Base-by-base conservation (phyloP, 2,113 vertebrate genomes). In the Lycocorax pyrrhopterus region DNA sequence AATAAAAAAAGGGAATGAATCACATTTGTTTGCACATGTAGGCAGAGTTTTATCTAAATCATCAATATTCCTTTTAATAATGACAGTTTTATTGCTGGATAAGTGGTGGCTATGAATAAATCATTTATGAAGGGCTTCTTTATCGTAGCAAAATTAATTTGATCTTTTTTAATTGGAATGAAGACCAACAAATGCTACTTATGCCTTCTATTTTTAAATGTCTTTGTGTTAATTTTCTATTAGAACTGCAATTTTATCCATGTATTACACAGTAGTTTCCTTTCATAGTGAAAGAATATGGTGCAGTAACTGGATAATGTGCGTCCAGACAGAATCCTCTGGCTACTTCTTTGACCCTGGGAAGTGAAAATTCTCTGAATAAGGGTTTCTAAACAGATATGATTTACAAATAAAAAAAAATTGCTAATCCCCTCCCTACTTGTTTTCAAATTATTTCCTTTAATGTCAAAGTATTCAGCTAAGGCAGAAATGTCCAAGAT, bases 1-100 rank as follows among this genome's bases (percentile, higher is more conserved):
- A 91, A 90, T 87, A 47, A 10, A 10, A 58, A 46, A 60, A 51
- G 17, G 13, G 30, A 68, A 82, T 73, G 1, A 73, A 93, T 68
- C 29, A 35, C 13, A 90, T 94, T 84, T 92, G 30, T 88, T 94
- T 94, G 72, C n/a, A 82, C 77, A 91, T 49, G 18, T 75, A 88
- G 77, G 86, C 73, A 93, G 73, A 66, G 55, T 80, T 92, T 44
- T 69, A 78, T 87, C 81, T 44, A 67, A 84, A 30, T 90, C 84
- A 94, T 89, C 91, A 92, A 89, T 83, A 96, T 94, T 94, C 74
- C 60, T 87, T 95, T 96, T 91, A 90, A 90, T 92, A 92, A 89
- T 60, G 77, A 63, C 41, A 85, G 6, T 29, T 81, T 83, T 84
- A 87, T 74, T 83, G 32, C 44, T 9, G 4, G 43, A 32, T 85